A percentile compares a stretch with the other conserved stretches of the same genome.
Evolutionary conservation across 2,113 vertebrate species (phyloP).

Genomic region (Odobenus rosmarus): DNA sequence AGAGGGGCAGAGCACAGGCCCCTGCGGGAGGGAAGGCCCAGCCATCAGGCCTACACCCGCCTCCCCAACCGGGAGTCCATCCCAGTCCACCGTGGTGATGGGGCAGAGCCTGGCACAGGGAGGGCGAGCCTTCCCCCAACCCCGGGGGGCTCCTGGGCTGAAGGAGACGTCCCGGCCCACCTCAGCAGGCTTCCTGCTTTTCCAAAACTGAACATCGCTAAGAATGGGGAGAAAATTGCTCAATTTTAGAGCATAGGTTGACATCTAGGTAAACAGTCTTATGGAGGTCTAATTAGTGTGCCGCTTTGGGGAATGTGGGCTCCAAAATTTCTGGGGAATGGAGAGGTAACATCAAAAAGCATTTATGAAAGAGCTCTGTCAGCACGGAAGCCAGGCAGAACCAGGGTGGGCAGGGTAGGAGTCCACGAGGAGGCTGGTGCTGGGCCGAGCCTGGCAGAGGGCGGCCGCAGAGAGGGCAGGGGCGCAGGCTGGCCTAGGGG

Average conservation of each 20-base stretch:
- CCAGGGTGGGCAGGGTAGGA: fast-evolving
- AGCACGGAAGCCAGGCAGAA: background rate
- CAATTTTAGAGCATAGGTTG: background rate
- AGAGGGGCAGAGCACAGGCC: fast-evolving
- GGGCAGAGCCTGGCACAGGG: background rate
- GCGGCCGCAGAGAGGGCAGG: fast-evolving
- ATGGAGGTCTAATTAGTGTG: background rate
- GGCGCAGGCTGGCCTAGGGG: background rate
- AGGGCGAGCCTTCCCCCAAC: fast-evolving
- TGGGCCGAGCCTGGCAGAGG: fast-evolving
- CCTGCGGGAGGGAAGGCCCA: background rate
- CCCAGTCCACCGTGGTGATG: fast-evolving
- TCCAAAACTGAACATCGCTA: fast-evolving
- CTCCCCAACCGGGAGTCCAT: background rate
- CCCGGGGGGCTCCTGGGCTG: fast-evolving
- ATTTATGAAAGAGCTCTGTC: background rate
- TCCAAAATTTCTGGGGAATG: background rate
- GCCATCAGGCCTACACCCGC: background rate
- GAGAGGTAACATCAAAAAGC: background rate
- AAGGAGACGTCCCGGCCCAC: fast-evolving
- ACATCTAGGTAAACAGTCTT: background rate
- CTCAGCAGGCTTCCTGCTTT: background rate
- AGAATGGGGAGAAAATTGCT: background rate
- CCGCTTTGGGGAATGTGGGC: background rate
- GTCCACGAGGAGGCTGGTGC: fast-evolving